Evolutionary conservation across 1,140 invertebrate genomes (phyloP).

Genomic region (Apis cerana): DNA sequence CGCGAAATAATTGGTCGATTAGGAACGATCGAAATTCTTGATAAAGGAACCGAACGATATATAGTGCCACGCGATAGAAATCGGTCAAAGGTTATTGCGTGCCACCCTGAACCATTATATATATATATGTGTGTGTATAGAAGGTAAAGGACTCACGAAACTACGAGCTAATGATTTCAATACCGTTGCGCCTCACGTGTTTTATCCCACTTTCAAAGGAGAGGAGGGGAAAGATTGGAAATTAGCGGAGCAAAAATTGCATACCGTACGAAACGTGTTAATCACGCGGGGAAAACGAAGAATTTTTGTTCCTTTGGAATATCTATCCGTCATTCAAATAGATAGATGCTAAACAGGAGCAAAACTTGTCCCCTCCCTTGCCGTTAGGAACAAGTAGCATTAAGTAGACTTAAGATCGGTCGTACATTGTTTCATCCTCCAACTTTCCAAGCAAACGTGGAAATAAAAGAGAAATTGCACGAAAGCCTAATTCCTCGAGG

Average conservation of each 20-base stretch:
- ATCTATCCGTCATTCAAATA: no score
- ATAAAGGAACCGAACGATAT: constrained; percentile 48
- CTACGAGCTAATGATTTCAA: constrained; percentile 39
- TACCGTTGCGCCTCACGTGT: background rate
- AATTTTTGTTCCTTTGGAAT: no score
- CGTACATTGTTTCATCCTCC: background rate
- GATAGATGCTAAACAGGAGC: background rate
- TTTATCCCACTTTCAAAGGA: background rate
- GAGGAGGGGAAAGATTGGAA: background rate
- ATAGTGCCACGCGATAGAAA: constrained; percentile 50
- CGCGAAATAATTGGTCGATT: constrained; percentile 59
- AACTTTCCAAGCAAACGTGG: background rate
- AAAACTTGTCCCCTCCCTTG: background rate
- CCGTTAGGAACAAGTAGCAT: background rate
- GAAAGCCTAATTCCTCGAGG: no score
- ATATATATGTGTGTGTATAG: no score
- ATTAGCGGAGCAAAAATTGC: background rate
- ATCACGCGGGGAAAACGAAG: background rate
- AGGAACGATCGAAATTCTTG: constrained; percentile 54
- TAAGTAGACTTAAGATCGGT: background rate
- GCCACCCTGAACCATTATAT: constrained; percentile 23
- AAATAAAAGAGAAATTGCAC: background rate
- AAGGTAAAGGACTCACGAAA: constrained; percentile 42
- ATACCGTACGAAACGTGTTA: background rate
- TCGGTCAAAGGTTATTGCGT: constrained; percentile 52